phyloP scores from a whole-genome alignment of 2,113 vertebrate genomes.

The Panthera tigris region DNA sequence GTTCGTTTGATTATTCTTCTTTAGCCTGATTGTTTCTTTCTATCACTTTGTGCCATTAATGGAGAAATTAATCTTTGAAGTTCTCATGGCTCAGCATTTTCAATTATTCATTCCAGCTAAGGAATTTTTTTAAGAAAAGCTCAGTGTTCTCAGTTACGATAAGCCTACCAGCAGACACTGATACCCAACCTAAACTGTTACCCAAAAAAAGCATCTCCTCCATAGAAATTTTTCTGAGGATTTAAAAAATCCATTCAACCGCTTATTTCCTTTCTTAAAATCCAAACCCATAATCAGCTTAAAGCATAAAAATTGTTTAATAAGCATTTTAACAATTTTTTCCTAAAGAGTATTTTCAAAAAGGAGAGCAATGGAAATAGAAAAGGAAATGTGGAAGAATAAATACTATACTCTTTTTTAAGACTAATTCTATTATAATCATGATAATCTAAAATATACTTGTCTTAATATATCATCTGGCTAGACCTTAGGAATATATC shows the following conservation, averaged over 20 bases:
- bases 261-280: conserved; percentile 61
- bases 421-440: not conserved
- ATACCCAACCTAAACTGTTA: conserved; percentile 42
- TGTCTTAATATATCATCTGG: not conserved
- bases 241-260: conserved; percentile 57
- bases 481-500: not conserved
- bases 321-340: conserved; percentile 50
- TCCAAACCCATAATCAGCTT: conserved; percentile 65
- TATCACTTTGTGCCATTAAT: conserved; percentile 73
- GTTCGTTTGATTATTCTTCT: conserved; percentile 68
- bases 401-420: not conserved
- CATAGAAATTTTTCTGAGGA: conserved; percentile 56
- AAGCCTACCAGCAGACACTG: conserved; percentile 57
- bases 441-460: not conserved
- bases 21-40: conserved; percentile 69
- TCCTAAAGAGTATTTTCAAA: conserved; percentile 25
- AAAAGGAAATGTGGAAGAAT: not conserved
- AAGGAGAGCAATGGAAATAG: not conserved
- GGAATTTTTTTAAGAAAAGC: conserved; percentile 73
- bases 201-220: not conserved
- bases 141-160: conserved; percentile 65
- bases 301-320: conserved; percentile 62
- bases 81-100: conserved; percentile 74
- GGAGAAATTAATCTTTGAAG: conserved; percentile 78
- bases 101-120: conserved; percentile 74